A percentile compares a stretch with the other conserved stretches of the same genome.
Conservation (phyloP, 2,888 invertebrate genomes). For the Caprella mutica region DNA sequence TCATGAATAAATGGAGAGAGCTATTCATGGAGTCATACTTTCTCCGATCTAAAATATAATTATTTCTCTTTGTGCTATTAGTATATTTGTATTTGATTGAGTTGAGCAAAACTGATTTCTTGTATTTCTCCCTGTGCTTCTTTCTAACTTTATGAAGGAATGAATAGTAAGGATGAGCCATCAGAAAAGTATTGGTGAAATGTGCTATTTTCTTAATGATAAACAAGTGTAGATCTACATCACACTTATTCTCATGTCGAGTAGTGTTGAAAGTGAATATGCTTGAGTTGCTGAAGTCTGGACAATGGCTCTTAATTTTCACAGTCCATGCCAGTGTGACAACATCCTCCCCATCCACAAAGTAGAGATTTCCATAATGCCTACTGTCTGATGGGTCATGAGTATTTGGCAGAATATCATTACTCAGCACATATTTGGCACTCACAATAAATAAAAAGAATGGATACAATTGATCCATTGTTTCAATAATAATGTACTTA, state of each 20-base stretch:
- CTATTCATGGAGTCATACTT: background rate
- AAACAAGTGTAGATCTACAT: background rate
- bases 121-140: background rate
- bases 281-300: background rate
- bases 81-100: too few relatives aligned
- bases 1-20: background rate
- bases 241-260: background rate
- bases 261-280: background rate
- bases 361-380: conserved; percentile 9
- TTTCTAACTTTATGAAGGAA: conserved; percentile 7
- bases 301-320: background rate
- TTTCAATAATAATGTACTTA: too few relatives aligned
- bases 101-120: background rate
- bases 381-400: conserved; percentile 2
- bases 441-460: too few relatives aligned
- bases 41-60: background rate
- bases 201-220: conserved; percentile 15
- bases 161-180: conserved; percentile 24
- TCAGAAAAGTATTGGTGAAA: conserved; percentile 14
- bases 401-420: background rate
- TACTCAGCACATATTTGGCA: too few relatives aligned
- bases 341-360: background rate
- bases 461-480: too few relatives aligned
- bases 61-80: too few relatives aligned
- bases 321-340: conserved; percentile 8